Evolutionary conservation across 2,113 vertebrate species (phyloP).

Genomic region (Ceuthmochares aereus): DNA sequence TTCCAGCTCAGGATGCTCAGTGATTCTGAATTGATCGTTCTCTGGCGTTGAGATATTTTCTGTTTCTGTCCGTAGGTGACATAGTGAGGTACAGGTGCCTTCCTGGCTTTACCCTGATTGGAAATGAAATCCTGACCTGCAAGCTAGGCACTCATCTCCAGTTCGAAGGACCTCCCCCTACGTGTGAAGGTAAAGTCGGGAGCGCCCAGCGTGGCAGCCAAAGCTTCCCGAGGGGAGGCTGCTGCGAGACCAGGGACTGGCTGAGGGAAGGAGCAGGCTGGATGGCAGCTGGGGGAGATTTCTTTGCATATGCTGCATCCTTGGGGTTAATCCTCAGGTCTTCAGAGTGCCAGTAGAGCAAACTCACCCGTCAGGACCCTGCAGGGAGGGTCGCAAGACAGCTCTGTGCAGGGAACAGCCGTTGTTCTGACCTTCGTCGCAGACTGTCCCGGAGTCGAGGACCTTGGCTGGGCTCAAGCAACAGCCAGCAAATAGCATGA

Average conservation of each 20-base stretch:
- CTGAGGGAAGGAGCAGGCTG: background rate
- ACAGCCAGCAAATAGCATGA: accelerated
- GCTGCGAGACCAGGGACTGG: background rate
- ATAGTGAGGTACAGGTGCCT: slow-evolving; percentile 93
- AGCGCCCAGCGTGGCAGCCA: too few relatives aligned
- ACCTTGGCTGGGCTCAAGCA: background rate
- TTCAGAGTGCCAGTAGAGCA: background rate
- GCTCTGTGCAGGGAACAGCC: background rate
- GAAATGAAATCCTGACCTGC: slow-evolving; percentile 92
- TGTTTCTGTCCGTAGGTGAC: slow-evolving; percentile 80
- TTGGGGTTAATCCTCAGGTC: background rate
- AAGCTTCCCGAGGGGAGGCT: background rate
- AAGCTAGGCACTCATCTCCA: slow-evolving; percentile 89
- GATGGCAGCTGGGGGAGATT: background rate
- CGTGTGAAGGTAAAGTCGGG: slow-evolving; percentile 87
- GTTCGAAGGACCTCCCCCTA: slow-evolving; percentile 92
- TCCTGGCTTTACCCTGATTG: slow-evolving; percentile 90
- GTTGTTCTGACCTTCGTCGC: background rate
- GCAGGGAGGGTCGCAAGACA: background rate
- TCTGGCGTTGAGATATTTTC: background rate
- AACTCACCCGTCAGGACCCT: background rate
- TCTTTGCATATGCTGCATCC: background rate
- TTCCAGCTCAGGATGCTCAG: too few relatives aligned
- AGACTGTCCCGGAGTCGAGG: background rate
- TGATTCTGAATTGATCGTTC: background rate